A percentile compares a stretch with the other conserved stretches of the same genome.
Conservation (phyloP, 2,888 invertebrate genomes). For the Acanthosepion pharaonis region DNA sequence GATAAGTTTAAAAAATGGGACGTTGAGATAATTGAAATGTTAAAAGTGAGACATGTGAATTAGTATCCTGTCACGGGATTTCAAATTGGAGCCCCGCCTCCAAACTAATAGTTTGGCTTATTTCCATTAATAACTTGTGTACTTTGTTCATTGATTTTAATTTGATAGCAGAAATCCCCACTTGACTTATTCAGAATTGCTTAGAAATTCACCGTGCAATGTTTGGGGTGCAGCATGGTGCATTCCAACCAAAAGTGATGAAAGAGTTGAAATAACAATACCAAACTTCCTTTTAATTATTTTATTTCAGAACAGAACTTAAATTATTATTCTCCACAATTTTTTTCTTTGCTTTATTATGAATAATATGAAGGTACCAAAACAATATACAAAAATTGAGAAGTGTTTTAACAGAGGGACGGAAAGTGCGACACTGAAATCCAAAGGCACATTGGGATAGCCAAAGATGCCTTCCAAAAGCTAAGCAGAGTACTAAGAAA, state of each 20-base stretch:
- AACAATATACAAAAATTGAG: too few relatives aligned
- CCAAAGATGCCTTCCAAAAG: too few relatives aligned
- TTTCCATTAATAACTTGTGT: slow-evolving; percentile 33
- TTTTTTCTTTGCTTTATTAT: too few relatives aligned
- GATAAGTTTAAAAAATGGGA: too few relatives aligned
- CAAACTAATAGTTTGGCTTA: background rate
- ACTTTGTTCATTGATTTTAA: background rate
- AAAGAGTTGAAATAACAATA: background rate
- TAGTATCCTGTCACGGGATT: background rate
- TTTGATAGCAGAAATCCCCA: background rate
- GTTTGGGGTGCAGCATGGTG: background rate
- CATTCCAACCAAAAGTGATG: background rate
- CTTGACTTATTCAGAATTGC: background rate
- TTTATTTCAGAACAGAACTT: too few relatives aligned
- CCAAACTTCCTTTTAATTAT: too few relatives aligned
- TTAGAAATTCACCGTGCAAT: background rate
- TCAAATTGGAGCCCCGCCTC: background rate
- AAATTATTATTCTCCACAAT: too few relatives aligned
- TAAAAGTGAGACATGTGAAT: slow-evolving; percentile 2
- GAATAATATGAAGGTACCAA: too few relatives aligned
- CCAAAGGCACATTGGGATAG: too few relatives aligned
- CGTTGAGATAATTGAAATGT: background rate
- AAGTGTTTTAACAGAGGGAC: too few relatives aligned
- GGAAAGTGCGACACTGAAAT: too few relatives aligned
- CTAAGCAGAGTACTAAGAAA: too few relatives aligned